These are phyloP conservation scores for Acronicta alni DNA, from an alignment of 2,888 invertebrate genomes.

Conservation along the genomic window DNA sequence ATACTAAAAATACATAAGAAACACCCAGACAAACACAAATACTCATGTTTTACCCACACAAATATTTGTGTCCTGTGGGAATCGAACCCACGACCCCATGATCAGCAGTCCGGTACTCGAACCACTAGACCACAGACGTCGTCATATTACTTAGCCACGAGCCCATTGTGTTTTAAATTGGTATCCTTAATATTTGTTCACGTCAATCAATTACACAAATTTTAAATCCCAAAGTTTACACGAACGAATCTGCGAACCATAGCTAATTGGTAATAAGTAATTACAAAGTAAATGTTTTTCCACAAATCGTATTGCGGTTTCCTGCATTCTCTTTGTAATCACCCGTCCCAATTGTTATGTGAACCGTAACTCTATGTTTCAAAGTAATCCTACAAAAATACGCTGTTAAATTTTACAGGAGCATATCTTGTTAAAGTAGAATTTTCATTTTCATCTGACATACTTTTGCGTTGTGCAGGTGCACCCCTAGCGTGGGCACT, in stretches of 20 bases:
- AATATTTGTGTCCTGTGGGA: too few relatives aligned
- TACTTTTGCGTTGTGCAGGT: slow-evolving; percentile 24
- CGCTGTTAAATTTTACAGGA: slow-evolving; percentile 33
- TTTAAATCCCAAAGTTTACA: slow-evolving; percentile 40
- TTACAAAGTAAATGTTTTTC: slow-evolving; percentile 28
- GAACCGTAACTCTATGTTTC: slow-evolving; percentile 32
- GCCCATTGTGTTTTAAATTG: background rate
- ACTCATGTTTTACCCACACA: too few relatives aligned
- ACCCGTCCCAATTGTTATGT: slow-evolving; percentile 23
- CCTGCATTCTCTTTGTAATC: slow-evolving; percentile 29
- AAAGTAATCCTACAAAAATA: slow-evolving; percentile 44
- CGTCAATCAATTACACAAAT: slow-evolving; percentile 20
- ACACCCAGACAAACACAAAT: too few relatives aligned
- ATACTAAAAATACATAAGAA: too few relatives aligned
- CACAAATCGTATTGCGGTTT: slow-evolving; percentile 22
- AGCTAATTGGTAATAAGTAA: slow-evolving; percentile 50
- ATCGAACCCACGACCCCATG: too few relatives aligned
- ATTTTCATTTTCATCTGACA: slow-evolving; percentile 27
- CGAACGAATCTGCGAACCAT: slow-evolving; percentile 25
- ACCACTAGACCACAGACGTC: too few relatives aligned
- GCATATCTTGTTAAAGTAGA: slow-evolving; percentile 23
- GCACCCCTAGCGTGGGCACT: slow-evolving; percentile 10
- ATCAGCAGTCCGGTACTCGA: too few relatives aligned
- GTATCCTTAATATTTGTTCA: background rate
- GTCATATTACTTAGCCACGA: too few relatives aligned